A percentile compares a stretch with the other conserved stretches of the same genome.
phyloP scores from a whole-genome alignment of 1,140 invertebrate species.

The Heliconius hermathena region DNA sequence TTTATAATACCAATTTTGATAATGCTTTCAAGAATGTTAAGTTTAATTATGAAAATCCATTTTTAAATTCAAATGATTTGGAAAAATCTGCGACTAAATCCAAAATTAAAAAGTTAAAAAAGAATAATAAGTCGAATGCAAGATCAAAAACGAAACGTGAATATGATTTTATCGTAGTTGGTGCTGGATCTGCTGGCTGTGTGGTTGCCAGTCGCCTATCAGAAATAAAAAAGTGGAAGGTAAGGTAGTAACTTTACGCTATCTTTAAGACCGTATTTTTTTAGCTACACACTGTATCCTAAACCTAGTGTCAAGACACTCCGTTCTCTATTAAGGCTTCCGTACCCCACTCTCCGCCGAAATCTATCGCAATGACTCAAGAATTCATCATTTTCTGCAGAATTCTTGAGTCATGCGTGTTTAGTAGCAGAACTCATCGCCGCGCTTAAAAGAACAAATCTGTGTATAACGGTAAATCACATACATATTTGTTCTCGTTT shows the following conservation, averaged over 20 bases:
- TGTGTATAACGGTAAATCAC: too few relatives aligned
- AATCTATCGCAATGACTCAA: too few relatives aligned
- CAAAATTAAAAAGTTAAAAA: slow-evolving; percentile 22
- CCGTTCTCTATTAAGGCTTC: too few relatives aligned
- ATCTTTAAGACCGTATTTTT: too few relatives aligned
- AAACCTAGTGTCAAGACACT: too few relatives aligned
- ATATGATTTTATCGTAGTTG: slow-evolving; percentile 72
- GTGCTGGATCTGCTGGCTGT: slow-evolving; percentile 70
- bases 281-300: too few relatives aligned
- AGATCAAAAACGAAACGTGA: slow-evolving; percentile 20
- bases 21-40: slow-evolving; percentile 36
- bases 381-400: too few relatives aligned
- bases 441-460: too few relatives aligned
- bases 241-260: slow-evolving; percentile 32
- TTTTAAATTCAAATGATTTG: slow-evolving; percentile 5
- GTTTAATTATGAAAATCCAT: slow-evolving; percentile 42
- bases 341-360: too few relatives aligned
- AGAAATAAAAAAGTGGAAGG: slow-evolving; percentile 77
- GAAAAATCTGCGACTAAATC: not conserved
- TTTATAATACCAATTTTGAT: not conserved
- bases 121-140: not conserved
- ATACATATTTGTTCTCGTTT: too few relatives aligned
- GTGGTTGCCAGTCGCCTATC: slow-evolving; percentile 69
- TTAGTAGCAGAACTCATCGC: too few relatives aligned
- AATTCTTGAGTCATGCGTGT: too few relatives aligned